These are phyloP conservation scores for Thereva nobilitata DNA, from an alignment of 2,888 invertebrate genomes.

Conservation along the genomic window DNA sequence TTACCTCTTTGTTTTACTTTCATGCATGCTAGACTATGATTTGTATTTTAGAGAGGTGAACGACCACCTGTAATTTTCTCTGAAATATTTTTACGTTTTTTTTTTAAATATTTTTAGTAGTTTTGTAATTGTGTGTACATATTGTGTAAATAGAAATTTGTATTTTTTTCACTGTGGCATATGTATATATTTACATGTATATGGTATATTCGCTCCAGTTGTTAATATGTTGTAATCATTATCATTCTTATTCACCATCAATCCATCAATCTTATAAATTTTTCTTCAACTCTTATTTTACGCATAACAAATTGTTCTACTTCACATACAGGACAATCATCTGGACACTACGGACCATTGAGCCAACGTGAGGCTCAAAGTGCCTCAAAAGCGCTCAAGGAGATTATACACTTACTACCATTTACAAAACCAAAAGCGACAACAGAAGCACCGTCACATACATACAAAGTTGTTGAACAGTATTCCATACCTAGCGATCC, in stretches of 20 bases:
- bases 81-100: no score
- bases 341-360: constrained; percentile 30
- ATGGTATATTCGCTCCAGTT: no score
- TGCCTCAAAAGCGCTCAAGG: constrained; percentile 40
- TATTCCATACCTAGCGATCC: constrained; percentile 43
- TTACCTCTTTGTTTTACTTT: no score
- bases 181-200: no score
- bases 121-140: no score
- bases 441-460: background rate
- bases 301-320: background rate
- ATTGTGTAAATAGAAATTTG: no score
- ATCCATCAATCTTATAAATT: background rate
- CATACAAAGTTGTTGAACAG: constrained; percentile 38
- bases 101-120: no score
- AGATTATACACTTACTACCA: constrained; percentile 41
- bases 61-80: no score
- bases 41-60: no score
- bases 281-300: background rate
- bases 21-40: no score
- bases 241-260: background rate
- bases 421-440: constrained; percentile 28
- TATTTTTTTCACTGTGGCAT: background rate
- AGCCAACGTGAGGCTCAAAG: constrained; percentile 32
- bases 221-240: background rate
- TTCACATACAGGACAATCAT: constrained; percentile 35